A percentile compares a stretch with the other conserved stretches of the same genome.
These are phyloP conservation scores for Drosophila monieri DNA, from an alignment of 2,888 invertebrate species.

Conservation along the genomic window DNA sequence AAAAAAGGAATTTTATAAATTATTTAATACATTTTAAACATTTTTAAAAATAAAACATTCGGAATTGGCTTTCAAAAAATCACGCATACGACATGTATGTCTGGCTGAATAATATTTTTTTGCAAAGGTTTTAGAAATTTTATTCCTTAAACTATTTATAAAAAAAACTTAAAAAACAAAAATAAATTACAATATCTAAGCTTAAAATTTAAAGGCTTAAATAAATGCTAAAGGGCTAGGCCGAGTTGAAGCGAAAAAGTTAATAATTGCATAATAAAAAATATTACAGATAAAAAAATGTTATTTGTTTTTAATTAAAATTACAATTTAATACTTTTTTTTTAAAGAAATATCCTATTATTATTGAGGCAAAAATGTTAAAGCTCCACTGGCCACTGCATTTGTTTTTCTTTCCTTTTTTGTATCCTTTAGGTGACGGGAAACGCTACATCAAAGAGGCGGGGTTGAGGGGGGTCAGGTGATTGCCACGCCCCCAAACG, in stretches of 20 bases:
- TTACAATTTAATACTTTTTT: background rate
- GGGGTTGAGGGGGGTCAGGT: background rate
- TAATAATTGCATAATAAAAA: no score
- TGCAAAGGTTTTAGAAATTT: no score
- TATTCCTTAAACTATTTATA: no score
- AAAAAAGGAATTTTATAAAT: background rate
- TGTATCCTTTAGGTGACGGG: background rate
- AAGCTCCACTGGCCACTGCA: background rate
- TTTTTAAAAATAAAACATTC: no score
- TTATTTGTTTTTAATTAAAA: conserved; percentile 1
- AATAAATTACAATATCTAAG: no score
- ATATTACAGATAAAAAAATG: no score
- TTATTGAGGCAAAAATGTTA: background rate
- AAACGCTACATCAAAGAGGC: conserved; percentile 1
- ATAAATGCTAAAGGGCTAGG: no score
- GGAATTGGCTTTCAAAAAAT: background rate
- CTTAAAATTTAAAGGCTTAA: no score
- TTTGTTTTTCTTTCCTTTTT: background rate
- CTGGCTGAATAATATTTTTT: no score
- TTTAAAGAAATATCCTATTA: background rate
- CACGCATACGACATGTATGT: background rate
- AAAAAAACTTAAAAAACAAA: no score
- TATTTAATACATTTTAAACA: no score
- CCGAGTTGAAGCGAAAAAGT: no score
- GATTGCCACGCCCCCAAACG: background rate